Evolutionary conservation across 1,140 invertebrate species (phyloP), one percentile per base, ranked within the genome.

Genomic region (Eueides isabella): DNA sequence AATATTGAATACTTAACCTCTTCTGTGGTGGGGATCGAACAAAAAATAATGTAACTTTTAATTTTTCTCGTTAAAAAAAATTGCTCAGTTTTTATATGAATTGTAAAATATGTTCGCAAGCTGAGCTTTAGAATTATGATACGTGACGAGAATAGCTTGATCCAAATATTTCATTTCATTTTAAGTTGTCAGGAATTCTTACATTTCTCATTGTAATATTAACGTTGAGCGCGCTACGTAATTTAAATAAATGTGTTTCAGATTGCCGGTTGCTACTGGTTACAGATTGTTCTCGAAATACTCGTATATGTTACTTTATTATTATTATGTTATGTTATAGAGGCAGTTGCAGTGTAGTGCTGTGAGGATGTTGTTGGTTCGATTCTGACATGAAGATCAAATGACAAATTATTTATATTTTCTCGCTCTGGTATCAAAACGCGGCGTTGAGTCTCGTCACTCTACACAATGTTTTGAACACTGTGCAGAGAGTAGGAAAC

Each of bases 181-280:
- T 55, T 55, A 55, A 26, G 48, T 55, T 55, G 48, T 55, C 48
- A 55, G 48, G 48, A 26, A 55, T 55, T 55, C 7, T 55, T 55
- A 55, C 19, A 26, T 55, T 55, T 55, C 48, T 23, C 48, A 26
- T 55, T 26, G 48, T 55, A 55, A 55, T 55, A 26, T 55, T 1
- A 23, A 11, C 9, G 23, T 55, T 26, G 48, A 55, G 19, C 48
- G 48, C 48, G 48, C 19, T 55, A 26, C 23, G 48, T 55, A 55
- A 55, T 55, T 55, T 55, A 26, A 55, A 55, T 55, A 55, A 55
- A 55, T 26, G 11, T 26, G 9, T 55, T 4, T 55, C 19, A 23
- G 9, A n/a, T 55, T 23, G 48, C 7, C 19, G 11, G 48, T 55
- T 55, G 48, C 19, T 55, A 26, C 48, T 19, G 41, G 19, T 6